Conservation (phyloP, 2,113 vertebrate genomes). For the Elaphurus davidianus region DNA sequence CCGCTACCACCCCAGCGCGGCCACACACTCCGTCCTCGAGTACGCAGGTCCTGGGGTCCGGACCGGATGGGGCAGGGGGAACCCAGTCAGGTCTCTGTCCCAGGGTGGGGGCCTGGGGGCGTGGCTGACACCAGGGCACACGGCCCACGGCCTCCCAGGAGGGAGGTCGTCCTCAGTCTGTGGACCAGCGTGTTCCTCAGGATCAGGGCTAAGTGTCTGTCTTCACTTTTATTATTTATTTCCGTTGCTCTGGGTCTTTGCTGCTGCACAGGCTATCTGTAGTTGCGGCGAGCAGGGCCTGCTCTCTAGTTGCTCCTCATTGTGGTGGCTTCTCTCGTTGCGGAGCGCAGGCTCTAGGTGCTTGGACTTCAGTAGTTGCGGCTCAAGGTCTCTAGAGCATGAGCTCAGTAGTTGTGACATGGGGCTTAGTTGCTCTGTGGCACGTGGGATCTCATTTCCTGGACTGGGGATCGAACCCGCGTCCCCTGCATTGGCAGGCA, state of each 20-base stretch:
- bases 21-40: constrained; percentile 91
- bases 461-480: neutral
- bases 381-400: neutral
- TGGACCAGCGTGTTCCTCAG: neutral
- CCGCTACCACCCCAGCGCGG: constrained; percentile 89
- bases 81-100: neutral
- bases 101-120: neutral
- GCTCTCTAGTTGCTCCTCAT: neutral
- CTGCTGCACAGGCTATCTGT: neutral
- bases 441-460: neutral
- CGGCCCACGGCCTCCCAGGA: fast-evolving
- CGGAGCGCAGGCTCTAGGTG: neutral
- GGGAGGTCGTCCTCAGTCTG: neutral
- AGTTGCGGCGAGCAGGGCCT: neutral
- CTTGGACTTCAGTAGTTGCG: neutral
- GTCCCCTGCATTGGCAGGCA: neutral
- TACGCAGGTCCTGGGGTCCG: constrained; percentile 73
- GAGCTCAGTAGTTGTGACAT: neutral
- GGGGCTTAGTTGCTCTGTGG: neutral
- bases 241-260: neutral
- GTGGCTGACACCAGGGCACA: fast-evolving
- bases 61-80: fast-evolving
- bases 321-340: neutral
- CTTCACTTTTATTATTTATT: neutral
- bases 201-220: too few relatives aligned